Evolutionary conservation across 2,888 invertebrate genomes (phyloP), one percentile per base, ranked within the genome.

Genomic region (Gisinianus flammeolus): DNA sequence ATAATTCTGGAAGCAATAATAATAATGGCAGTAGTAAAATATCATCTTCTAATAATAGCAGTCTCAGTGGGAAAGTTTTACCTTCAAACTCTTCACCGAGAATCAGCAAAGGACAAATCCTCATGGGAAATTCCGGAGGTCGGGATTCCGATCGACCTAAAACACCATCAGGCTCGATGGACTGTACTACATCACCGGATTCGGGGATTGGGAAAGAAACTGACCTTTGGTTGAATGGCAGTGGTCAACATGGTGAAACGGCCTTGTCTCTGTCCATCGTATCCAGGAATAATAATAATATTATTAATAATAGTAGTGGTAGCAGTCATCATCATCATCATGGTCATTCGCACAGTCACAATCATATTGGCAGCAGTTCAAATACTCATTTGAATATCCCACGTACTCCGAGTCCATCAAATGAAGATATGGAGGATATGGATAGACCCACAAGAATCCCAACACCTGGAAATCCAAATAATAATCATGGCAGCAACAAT

Each of bases 131-230:
- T 6, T 28, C 74, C 19, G 30, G 66, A 8, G 52, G 19, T 0
- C 79, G 78, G 2, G 62, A 72, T 22, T n/a, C 70, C 72, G 85
- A 85, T n/a, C 78, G 85, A 62, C 85, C 85, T 5, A 85, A 84
- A 70, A 85, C 85, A 8, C 85, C 85, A 8, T 73, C 81, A 26
- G 81, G 82, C 33, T 85, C 83, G 28, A 82, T 84, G n/a, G 90
- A 93, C 85, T 93, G 93, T 86, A 94, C 94, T 87, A 94, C 94
- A 69, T 94, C 94, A 83, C 94, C 95, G 16, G 95, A 94, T 88
- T 93, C 93, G 68, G 95, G 94, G 84, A 92, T 94, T 83, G 94
- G 94, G 3, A 84, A 84, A 76, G 85, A 78, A 2, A 73, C 77
- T 26, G 83, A 83, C 67, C 76, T 79, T 62, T 84, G 84, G 85